Evolutionary conservation across 1,140 invertebrate genomes (phyloP), one percentile per base, ranked within the genome.

Genomic region (Akabosia matsudoensis): DNA sequence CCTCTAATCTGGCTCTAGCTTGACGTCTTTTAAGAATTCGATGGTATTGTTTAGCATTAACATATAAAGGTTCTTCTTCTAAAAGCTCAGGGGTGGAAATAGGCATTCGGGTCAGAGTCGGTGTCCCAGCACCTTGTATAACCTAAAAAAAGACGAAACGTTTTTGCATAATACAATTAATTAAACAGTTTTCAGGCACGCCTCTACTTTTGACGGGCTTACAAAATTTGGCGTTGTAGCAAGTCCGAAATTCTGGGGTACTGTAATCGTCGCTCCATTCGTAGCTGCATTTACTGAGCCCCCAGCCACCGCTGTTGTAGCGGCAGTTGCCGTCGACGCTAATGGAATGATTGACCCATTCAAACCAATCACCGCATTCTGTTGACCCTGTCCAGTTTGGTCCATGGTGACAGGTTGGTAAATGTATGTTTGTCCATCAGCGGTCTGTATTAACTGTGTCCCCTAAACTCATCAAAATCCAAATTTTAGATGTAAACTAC

Each of bases 41-140:
- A 83, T 95, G 93, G 85, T 97, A 97, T 83, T 99, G 97, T 84
- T 97, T 97, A n/a, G 96, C 96, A 88, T 99, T 99, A 0, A 99
- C 97, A 86, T 98, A 99, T 7, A 99, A 85, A 0, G 96, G 94
- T 83, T 97, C 95, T 84, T 97, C 95, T 85, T 96, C 93, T 18
- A 95, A 87, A 74, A 94, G 87, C 84, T 93, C 93, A 0, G 90
- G 88, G 78, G 83, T 87, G 67, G 88, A 88, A 74, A 89, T 86
- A 75, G 88, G 91, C 74, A 92, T 88, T 82, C 90, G 85, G 83
- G 90, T 90, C 70, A 89, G 88, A 79, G 89, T 89, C 71, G 85
- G 84, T 73, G 85, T 87, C 76, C 88, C 89, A 70, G 87, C 86
- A 75, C 88, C 87, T 74, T 89, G 90, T 31, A 91, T 88, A 88